Evolutionary conservation across 2,797 vertebrate species (phyloP), one percentile per base, ranked within the genome.

Genomic region (Notolabrus celidotus): DNA sequence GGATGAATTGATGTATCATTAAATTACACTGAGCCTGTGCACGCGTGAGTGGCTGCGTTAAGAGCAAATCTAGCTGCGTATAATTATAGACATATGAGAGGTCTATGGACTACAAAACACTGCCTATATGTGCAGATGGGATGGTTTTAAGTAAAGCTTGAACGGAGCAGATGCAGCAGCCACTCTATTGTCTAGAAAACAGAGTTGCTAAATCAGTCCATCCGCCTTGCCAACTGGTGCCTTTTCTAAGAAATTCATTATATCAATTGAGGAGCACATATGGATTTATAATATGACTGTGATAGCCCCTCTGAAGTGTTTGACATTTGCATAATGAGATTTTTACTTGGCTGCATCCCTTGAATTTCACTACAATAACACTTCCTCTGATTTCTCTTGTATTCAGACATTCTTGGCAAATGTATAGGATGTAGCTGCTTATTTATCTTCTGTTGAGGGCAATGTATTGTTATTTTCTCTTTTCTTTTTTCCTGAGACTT

Each of bases 151-250:
- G 77, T 72, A 71, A 80, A 11, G 63, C 29, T 51, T 47, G 60
- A 59, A 60, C 73, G 74, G 7, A 84, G 73, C 89, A 90, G 82
- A 88, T 87, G 91, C 85, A 83, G 82, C 72, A 80, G 65, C 51
- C 49, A 67, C 65, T 86, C 87, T 73, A 86, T 92, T 91, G 86
- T 91, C 80, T 90, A 52, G 34, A 74, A 86, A 81, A 80, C 64
- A 80, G 76, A 80, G 67, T 58, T 55, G 51, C 57, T 79, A 71
- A 86, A 85, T 81, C 79, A 78, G 78, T 83, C 79, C 67, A 58
- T 71, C 75, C 68, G 25, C 78, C 52, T 81, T 71, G 25, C 75
- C 88, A 92, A 86, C 89, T 89, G 90, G 86, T 84, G 67, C 56
- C 85, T 71, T 57, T 25, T 45, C 15, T 23, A 78, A 27, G 43